phyloP scores from a whole-genome alignment of 1,140 invertebrate species.

The Eriocheir sinensis region DNA sequence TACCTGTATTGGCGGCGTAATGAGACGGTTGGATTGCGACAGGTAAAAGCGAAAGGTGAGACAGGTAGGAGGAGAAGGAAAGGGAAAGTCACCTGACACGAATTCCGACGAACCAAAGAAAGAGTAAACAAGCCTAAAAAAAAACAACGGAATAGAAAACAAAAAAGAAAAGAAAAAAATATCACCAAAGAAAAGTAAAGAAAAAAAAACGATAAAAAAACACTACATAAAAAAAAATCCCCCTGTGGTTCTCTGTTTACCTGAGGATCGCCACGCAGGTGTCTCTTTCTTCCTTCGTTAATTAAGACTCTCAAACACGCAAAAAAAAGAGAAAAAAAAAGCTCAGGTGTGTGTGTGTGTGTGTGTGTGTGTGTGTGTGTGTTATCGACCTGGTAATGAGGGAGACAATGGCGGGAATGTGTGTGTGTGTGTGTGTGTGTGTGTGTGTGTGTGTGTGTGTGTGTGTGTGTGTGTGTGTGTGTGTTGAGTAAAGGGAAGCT shows the following conservation, averaged over 20 bases:
- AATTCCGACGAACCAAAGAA: neutral
- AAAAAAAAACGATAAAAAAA: no score
- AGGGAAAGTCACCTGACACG: neutral
- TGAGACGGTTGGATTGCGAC: neutral
- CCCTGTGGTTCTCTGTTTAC: no score
- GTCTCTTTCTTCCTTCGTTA: no score
- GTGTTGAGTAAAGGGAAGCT: neutral
- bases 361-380: slow-evolving; percentile 26
- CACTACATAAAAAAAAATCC: neutral
- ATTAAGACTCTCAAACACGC: neutral
- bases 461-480: slow-evolving; percentile 43
- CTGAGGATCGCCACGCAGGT: no score
- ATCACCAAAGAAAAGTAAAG: no score
- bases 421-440: slow-evolving; percentile 21
- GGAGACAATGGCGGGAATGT: neutral
- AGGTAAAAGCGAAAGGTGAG: neutral
- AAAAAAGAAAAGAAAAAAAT: neutral
- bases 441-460: slow-evolving; percentile 28
- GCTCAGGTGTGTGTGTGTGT: slow-evolving; percentile 10
- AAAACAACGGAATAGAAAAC: neutral
- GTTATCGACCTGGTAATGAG: neutral
- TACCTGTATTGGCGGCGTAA: neutral
- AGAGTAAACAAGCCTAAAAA: neutral
- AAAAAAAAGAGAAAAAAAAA: neutral
- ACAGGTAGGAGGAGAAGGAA: neutral